Percentiles rank a stretch among this genome's conserved stretches.
These are phyloP conservation scores for Cephus pygmeus DNA, from an alignment of 2,888 invertebrate species.

Conservation along the genomic window DNA sequence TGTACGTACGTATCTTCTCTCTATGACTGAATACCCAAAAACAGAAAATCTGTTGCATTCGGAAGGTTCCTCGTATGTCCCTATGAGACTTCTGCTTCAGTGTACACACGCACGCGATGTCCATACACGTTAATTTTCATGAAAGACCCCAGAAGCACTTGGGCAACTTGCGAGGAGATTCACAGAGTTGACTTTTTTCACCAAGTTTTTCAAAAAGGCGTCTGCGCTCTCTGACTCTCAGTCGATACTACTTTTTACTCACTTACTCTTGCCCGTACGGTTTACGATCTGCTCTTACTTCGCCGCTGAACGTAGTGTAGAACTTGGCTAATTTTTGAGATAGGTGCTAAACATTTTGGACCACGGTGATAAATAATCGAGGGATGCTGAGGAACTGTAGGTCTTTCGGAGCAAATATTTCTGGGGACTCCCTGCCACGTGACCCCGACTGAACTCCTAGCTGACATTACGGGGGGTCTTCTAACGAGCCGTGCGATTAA, in stretches of 20 bases:
- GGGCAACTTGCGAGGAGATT: background rate
- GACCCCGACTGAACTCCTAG: slow-evolving; percentile 62
- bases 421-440: slow-evolving; percentile 59
- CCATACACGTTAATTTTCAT: slow-evolving; percentile 39
- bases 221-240: background rate
- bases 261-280: background rate
- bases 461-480: slow-evolving; percentile 60
- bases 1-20: slow-evolving; percentile 23
- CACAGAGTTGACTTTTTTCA: background rate
- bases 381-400: slow-evolving; percentile 30
- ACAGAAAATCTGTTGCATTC: slow-evolving; percentile 51
- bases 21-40: slow-evolving; percentile 57
- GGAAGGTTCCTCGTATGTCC: background rate
- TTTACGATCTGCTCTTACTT: background rate
- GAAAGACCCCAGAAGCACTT: slow-evolving; percentile 36
- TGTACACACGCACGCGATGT: background rate
- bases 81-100: background rate
- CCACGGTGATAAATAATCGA: slow-evolving; percentile 49
- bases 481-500: slow-evolving; percentile 65
- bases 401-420: slow-evolving; percentile 56
- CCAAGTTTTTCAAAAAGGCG: background rate
- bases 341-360: background rate
- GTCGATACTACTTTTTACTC: background rate
- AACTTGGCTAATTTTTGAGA: background rate
- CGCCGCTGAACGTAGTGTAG: background rate